Evolutionary conservation across 2,888 invertebrate species (phyloP), one percentile per base, ranked within the genome.

Genomic region (Orchestes rusci): DNA sequence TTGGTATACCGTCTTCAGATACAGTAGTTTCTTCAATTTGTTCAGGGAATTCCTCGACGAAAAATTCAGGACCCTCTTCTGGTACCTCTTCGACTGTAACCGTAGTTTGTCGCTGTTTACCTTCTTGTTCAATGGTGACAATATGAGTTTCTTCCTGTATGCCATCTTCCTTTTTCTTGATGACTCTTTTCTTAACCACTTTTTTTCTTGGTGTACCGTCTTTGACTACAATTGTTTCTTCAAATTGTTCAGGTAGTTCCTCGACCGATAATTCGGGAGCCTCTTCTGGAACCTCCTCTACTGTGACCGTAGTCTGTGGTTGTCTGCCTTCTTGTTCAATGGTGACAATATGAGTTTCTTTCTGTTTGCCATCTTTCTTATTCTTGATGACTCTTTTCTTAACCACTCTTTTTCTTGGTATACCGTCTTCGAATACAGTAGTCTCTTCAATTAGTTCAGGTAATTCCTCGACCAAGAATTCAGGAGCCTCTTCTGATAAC

Each of bases 181-280:
- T 63, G 36, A 66, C 66, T 5, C 64, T 66, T 48, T 68, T 71
- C 10, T 67, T 71, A 15, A 63, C 64, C 3, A 58, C 50, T 42
- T 56, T 56, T 40, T 58, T 58, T 39, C 52, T 49, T 37, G 46
- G 47, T 12, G 50, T 39, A 1, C 58, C 61, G 2, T 58, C 56
- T 44, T 58, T 55, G 0, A 61, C 61, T 23, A 55, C 51, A 27
- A 64, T 58, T 54, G 62, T 62, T 2, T 68, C 59, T 50, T 68
- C 64, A 2, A 71, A 65, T 50, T 67, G 59, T 57, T 69, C 67
- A 18, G 72, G 70, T 16, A 65, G 54, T 43, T 65, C 63, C 48
- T 67, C 61, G 5, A 65, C 53, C n/a, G n/a, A n/a, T n/a, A n/a
- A n/a, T n/a, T n/a, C n/a, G n/a, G n/a, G n/a, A n/a, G n/a, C n/a